Percentiles rank a stretch among this genome's conserved stretches.
phyloP scores from a whole-genome alignment of 2,797 vertebrate genomes.

The Amblyopsis hoosieri region DNA sequence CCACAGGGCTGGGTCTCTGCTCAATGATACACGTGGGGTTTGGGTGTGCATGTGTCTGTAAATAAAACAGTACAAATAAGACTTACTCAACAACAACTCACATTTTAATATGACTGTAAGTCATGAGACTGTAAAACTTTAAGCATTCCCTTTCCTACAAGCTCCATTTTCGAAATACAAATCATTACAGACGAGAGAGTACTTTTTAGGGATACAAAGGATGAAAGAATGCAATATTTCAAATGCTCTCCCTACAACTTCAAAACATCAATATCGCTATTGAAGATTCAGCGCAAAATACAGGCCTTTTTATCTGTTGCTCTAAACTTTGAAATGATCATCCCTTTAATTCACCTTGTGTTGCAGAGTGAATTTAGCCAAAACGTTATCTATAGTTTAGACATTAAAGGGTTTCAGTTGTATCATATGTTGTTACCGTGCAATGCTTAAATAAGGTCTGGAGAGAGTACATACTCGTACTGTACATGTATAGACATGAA shows the following conservation, averaged over 20 bases:
- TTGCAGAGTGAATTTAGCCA: no score
- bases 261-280: neutral
- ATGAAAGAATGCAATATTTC: neutral
- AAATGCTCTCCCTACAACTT: neutral
- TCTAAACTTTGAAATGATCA: no score
- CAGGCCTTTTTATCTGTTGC: neutral
- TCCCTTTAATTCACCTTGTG: no score
- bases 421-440: no score
- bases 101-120: no score
- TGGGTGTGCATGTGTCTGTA: neutral
- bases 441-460: no score
- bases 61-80: no score
- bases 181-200: neutral
- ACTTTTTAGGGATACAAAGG: neutral
- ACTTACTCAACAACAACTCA: no score
- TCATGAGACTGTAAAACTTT: no score
- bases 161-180: neutral
- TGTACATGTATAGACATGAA: neutral
- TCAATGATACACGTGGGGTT: constrained; percentile 9
- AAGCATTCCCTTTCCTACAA: neutral
- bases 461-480: no score
- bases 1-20: constrained; percentile 40
- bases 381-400: no score
- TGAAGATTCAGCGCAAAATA: neutral
- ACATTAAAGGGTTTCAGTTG: no score